Percentiles rank a stretch among this genome's conserved stretches.
phyloP scores from a whole-genome alignment of 2,113 vertebrate genomes.

The Chloroceryle aenea region DNA sequence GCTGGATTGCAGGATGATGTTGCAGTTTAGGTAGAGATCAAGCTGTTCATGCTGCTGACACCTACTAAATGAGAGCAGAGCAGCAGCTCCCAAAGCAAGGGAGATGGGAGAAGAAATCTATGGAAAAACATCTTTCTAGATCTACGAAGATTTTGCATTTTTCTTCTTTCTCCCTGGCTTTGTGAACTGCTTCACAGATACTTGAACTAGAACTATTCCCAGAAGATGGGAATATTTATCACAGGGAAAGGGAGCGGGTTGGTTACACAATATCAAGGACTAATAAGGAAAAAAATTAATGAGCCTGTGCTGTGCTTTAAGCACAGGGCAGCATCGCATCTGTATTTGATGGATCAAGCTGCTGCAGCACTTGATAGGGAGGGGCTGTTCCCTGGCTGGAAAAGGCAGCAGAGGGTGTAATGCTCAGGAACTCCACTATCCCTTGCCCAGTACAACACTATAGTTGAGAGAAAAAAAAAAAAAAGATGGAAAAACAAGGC shows the following conservation, averaged over 20 bases:
- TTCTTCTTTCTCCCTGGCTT: not conserved
- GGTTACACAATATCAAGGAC: not conserved
- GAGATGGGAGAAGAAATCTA: not conserved
- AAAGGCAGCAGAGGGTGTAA: not conserved
- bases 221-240: not conserved
- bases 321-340: not conserved
- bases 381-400: constrained; percentile 1
- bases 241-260: not conserved
- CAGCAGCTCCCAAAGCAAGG: not conserved
- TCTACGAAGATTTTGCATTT: not conserved
- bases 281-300: not conserved
- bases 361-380: not conserved
- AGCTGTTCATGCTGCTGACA: rapidly evolving
- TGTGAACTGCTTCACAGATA: not conserved
- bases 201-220: not conserved
- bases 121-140: not conserved
- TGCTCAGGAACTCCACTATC: constrained; percentile 27
- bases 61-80: not conserved
- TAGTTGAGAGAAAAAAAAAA: not conserved
- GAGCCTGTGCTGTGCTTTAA: not conserved
- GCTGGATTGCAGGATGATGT: rapidly evolving
- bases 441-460: constrained; percentile 44
- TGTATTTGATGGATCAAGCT: not conserved
- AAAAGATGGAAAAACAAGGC: constrained; percentile 34
- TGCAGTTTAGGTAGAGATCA: not conserved